Conservation (phyloP, 2,797 vertebrate species). For the Cuculus canorus region DNA sequence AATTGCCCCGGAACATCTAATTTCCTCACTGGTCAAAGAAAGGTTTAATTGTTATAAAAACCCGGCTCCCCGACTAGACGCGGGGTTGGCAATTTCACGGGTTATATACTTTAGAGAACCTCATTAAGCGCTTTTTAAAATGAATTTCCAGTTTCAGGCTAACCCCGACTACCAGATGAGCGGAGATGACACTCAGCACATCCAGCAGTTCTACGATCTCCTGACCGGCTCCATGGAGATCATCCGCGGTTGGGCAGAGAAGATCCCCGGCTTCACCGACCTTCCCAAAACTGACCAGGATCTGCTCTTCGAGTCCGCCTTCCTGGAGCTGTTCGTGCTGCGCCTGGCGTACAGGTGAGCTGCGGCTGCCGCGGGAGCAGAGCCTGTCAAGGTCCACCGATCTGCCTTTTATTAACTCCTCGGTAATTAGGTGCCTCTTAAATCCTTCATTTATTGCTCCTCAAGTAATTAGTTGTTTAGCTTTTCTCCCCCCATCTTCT, state of each 20-base stretch:
- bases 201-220: constrained; percentile 99
- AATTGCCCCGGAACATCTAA: constrained; percentile 86
- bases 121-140: constrained; percentile 90
- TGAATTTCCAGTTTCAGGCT: constrained; percentile 97
- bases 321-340: constrained; percentile 97
- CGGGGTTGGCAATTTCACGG: constrained; percentile 93
- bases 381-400: constrained; percentile 83
- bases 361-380: constrained; percentile 47
- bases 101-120: constrained; percentile 93
- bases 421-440: constrained; percentile 88
- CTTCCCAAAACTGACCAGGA: constrained; percentile 96
- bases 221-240: constrained; percentile 99
- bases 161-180: constrained; percentile 98
- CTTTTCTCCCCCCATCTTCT: constrained; percentile 4
- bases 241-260: constrained; percentile 98
- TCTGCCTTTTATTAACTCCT: constrained; percentile 86
- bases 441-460: constrained; percentile 86
- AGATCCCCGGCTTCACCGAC: constrained; percentile 93
- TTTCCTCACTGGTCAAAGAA: constrained; percentile 85
- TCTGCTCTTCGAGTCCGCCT: constrained; percentile 97
- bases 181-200: constrained; percentile 97
- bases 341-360: constrained; percentile 95
- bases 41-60: constrained; percentile 85
- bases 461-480: constrained; percentile 87
- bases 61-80: constrained; percentile 79